Conservation (phyloP, 2,888 invertebrate species). For the Aquatica leii region DNA sequence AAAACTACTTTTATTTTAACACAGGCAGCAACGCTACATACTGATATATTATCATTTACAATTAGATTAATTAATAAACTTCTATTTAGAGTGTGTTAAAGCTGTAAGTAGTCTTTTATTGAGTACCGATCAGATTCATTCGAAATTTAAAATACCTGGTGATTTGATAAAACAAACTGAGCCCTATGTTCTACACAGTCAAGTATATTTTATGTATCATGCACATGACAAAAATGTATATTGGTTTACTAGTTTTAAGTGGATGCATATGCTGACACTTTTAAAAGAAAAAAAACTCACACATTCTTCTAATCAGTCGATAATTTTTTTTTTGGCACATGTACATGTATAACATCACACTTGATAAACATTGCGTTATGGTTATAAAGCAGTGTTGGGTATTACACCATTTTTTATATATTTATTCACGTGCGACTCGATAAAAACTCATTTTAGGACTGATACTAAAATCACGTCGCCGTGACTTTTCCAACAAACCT, state of each 20-base stretch:
- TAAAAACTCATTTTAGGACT: too few relatives aligned
- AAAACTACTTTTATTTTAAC: neutral
- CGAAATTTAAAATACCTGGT: neutral
- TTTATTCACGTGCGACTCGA: neutral
- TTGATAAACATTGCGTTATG: slow-evolving; percentile 3
- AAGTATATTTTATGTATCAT: slow-evolving; percentile 6
- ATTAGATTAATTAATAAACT: neutral
- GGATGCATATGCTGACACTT: neutral
- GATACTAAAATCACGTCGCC: too few relatives aligned
- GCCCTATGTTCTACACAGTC: slow-evolving; percentile 6
- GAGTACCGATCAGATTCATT: slow-evolving; percentile 1
- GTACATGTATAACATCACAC: slow-evolving; percentile 1
- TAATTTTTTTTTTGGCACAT: neutral
- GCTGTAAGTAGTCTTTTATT: slow-evolving; percentile 10
- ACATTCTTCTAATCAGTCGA: neutral
- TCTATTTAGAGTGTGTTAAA: slow-evolving; percentile 8
- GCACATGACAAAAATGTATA: slow-evolving; percentile 1
- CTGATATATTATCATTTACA: neutral
- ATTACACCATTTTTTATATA: neutral
- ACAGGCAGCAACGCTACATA: slow-evolving; percentile 6
- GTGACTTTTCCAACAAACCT: too few relatives aligned
- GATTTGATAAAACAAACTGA: neutral
- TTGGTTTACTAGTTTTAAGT: neutral
- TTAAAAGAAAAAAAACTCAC: neutral
- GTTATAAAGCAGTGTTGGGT: slow-evolving; percentile 14